Evolutionary conservation across 2,113 vertebrate species (phyloP).

Genomic region (Tychaedon coryphoeus): DNA sequence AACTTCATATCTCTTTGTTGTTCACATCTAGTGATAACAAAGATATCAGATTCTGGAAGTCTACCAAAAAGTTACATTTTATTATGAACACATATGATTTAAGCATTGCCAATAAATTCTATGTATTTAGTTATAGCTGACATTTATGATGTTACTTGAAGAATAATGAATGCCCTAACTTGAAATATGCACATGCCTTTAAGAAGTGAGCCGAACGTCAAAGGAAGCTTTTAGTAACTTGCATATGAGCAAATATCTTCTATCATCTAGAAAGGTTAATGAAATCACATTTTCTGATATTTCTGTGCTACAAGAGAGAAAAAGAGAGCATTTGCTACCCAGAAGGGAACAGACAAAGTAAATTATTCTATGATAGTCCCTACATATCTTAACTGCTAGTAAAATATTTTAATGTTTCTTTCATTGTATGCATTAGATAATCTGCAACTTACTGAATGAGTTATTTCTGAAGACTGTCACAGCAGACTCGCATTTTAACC

Average conservation of each 20-base stretch:
- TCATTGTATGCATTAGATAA: neutral
- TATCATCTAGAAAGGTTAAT: constrained; percentile 1
- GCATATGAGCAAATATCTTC: neutral
- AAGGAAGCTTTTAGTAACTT: constrained; percentile 25
- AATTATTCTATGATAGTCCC: neutral
- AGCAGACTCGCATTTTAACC: neutral
- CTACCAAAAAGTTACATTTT: constrained; percentile 14
- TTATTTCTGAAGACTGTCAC: neutral
- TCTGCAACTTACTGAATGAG: neutral
- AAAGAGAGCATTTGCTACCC: neutral
- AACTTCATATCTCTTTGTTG: neutral
- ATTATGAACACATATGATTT: neutral
- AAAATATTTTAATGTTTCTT: neutral
- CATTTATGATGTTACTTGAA: constrained; percentile 34
- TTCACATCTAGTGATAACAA: neutral
- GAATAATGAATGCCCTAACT: constrained; percentile 35
- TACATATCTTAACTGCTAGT: neutral
- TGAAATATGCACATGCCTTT: constrained; percentile 2
- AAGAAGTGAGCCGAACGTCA: neutral
- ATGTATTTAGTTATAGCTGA: neutral
- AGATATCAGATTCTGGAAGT: constrained; percentile 25
- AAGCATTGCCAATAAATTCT: constrained; percentile 30
- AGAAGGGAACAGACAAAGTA: neutral
- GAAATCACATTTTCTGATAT: neutral
- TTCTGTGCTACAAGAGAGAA: neutral